phyloP scores from a whole-genome alignment of 30 jellyfish, hydroid and myxozoan genomes.

The Clytia hemisphaerica region DNA sequence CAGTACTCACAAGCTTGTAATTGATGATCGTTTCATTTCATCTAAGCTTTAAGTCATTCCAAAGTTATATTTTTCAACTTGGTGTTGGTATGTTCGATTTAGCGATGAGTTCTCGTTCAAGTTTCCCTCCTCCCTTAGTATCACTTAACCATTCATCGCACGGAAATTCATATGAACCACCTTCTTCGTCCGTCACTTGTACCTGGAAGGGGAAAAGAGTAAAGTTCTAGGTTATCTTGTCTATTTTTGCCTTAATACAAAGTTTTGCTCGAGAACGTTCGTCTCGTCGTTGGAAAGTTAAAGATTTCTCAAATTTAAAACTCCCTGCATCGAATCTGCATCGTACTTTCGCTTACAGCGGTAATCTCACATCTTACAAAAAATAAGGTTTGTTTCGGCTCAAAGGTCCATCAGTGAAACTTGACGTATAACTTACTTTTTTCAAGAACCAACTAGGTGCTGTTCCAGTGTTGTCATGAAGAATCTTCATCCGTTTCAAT shows the following conservation, averaged over 20 bases:
- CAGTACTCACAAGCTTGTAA: too few species aligned
- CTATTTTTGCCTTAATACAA: background rate
- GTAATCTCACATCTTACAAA: too few species aligned
- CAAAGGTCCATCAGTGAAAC: too few species aligned
- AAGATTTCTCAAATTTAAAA: too few species aligned
- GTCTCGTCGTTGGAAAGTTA: background rate
- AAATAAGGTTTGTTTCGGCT: too few species aligned
- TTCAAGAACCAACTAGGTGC: constrained; percentile 93
- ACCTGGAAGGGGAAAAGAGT: constrained; percentile 24
- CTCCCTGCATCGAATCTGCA: too few species aligned
- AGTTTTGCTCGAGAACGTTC: background rate
- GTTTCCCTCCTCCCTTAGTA: constrained; percentile 88
- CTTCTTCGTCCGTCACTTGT: constrained; percentile 81
- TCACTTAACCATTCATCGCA: constrained; percentile 95
- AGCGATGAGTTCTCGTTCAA: constrained; percentile 57
- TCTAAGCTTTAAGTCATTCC: too few species aligned
- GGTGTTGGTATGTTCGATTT: constrained; percentile 17
- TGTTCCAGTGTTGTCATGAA: constrained; percentile 85
- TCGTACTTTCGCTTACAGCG: too few species aligned
- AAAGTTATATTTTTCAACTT: background rate
- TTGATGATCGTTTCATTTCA: too few species aligned
- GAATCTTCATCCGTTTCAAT: constrained; percentile 51
- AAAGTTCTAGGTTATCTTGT: background rate
- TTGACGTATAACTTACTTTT: constrained; percentile 55
- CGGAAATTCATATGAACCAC: constrained; percentile 61